Conservation (phyloP, 2,113 vertebrate species). For the Lampris megalopsis region DNA sequence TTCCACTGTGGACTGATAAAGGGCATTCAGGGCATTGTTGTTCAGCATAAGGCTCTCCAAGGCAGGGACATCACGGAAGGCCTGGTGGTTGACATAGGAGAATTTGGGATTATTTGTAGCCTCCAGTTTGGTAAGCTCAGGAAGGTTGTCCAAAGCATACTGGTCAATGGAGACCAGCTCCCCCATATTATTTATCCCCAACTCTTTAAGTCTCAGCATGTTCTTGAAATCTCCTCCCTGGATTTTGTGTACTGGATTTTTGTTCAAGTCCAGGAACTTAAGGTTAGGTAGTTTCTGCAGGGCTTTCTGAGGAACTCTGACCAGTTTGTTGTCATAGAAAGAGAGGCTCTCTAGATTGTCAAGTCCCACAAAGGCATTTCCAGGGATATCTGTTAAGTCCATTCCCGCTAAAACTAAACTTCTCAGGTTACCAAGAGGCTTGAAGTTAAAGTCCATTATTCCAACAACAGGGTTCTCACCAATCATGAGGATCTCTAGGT, state of each 20-base stretch:
- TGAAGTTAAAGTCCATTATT: constrained; percentile 96
- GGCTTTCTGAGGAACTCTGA: constrained; percentile 92
- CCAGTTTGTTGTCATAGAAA: constrained; percentile 95
- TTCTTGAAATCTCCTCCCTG: constrained; percentile 96
- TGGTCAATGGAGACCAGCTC: constrained; percentile 94
- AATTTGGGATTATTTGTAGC: constrained; percentile 98
- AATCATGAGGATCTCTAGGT: constrained; percentile 98
- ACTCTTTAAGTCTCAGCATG: constrained; percentile 94
- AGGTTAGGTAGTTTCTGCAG: constrained; percentile 95
- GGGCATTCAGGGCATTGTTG: constrained; percentile 93
- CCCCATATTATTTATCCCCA: constrained; percentile 97
- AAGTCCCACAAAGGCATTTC: constrained; percentile 95
- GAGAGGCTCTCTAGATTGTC: constrained; percentile 98
- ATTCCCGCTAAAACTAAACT: constrained; percentile 98
- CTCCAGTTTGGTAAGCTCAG: constrained; percentile 96
- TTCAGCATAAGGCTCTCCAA: constrained; percentile 98
- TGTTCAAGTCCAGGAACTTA: constrained; percentile 98
- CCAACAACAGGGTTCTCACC: constrained; percentile 97
- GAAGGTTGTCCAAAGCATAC: constrained; percentile 94
- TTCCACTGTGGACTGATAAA: constrained; percentile 92
- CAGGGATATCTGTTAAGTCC: constrained; percentile 95
- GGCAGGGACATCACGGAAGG: constrained; percentile 93
- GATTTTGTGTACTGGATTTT: constrained; percentile 96
- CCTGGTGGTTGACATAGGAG: constrained; percentile 90
- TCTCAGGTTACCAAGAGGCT: constrained; percentile 89